phyloP scores from a whole-genome alignment of 2,797 vertebrate species.

The Onychomys torridus region DNA sequence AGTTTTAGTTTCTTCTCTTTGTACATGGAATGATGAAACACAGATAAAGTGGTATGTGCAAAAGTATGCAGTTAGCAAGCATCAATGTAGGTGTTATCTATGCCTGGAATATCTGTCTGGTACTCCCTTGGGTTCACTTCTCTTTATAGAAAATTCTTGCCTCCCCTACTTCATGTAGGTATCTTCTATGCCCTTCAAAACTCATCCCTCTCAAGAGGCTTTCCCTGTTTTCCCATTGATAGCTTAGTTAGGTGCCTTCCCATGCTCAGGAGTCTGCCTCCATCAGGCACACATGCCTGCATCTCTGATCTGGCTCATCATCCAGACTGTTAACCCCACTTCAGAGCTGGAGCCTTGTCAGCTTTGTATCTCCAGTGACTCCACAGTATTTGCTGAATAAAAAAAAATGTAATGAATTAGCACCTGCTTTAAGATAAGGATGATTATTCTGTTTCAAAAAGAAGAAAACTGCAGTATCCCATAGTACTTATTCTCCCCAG shows the following conservation, averaged over 20 bases:
- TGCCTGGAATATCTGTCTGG: background rate
- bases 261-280: background rate
- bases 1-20: conserved; percentile 24
- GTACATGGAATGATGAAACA: background rate
- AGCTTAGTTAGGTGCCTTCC: background rate
- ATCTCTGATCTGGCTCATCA: background rate
- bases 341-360: background rate
- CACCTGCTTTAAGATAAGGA: background rate
- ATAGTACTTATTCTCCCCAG: background rate
- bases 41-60: background rate
- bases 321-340: background rate
- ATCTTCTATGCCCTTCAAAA: background rate
- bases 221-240: background rate
- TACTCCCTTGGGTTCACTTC: background rate
- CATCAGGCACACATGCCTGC: background rate
- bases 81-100: background rate
- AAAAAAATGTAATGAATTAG: background rate
- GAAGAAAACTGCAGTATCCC: background rate
- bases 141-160: background rate
- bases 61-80: background rate
- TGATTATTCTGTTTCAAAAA: background rate
- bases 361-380: background rate
- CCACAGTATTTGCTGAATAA: background rate
- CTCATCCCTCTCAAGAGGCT: background rate
- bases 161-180: background rate